Evolutionary conservation across 2,113 vertebrate species (phyloP).

Genomic region (Thermophis baileyi): DNA sequence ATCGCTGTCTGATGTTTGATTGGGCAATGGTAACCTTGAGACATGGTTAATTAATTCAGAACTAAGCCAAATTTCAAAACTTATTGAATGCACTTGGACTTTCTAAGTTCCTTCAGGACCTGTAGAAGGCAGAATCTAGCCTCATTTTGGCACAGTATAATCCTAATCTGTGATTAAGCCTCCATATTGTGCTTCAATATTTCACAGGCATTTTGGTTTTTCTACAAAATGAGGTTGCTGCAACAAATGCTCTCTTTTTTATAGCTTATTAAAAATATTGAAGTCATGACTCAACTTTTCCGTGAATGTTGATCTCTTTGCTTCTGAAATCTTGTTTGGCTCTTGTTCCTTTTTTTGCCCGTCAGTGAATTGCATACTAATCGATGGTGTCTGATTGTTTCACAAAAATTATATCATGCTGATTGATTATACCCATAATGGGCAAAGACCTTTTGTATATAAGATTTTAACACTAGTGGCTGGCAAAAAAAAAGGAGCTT

Average conservation of each 20-base stretch:
- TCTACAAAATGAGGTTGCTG: not conserved
- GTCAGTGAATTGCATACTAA: not conserved
- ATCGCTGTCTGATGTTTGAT: slow-evolving; percentile 48
- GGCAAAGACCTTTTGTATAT: not conserved
- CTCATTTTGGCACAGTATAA: not conserved
- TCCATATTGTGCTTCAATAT: not conserved
- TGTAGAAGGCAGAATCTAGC: too few species aligned
- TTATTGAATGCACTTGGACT: slow-evolving; percentile 34
- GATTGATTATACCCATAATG: not conserved
- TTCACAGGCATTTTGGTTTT: not conserved
- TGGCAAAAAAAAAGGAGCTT: not conserved
- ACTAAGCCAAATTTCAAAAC: slow-evolving; percentile 36
- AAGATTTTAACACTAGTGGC: not conserved
- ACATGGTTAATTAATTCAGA: slow-evolving; percentile 44
- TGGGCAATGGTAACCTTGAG: slow-evolving; percentile 23
- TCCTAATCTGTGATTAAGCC: not conserved
- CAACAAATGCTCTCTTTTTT: not conserved
- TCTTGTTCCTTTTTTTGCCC: not conserved
- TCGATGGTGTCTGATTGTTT: not conserved
- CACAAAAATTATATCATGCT: not conserved
- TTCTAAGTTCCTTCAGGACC: not conserved
- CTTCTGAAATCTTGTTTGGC: not conserved
- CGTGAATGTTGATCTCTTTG: not conserved
- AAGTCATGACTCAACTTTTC: not conserved
- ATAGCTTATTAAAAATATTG: not conserved